Evolutionary conservation across 1,140 invertebrate genomes (phyloP), one percentile per base, ranked within the genome.

Genomic region (Tyrophagus putrescentiae): DNA sequence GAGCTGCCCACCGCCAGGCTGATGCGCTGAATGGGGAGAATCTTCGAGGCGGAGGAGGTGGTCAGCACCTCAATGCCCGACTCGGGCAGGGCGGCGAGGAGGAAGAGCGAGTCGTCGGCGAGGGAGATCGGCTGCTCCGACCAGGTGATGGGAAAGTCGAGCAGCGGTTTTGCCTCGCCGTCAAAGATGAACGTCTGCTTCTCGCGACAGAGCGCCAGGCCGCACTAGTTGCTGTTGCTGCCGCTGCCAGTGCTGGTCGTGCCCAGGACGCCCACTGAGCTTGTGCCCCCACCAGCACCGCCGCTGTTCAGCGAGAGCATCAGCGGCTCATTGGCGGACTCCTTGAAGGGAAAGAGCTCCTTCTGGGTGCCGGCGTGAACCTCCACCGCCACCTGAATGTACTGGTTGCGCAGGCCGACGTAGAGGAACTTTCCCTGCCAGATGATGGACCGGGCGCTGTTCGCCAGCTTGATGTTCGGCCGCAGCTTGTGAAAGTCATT

Each of bases 261-360:
- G 7, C 45, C 45, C n/a, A n/a, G n/a, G n/a, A n/a, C n/a, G n/a
- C n/a, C n/a, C n/a, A n/a, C n/a, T 21, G 45, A 48, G 7, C 45
- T 29, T 13, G 31, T 21, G 11, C 23, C 21, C 7, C 45, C 18
- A 48, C 7, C 45, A 7, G 7, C 9, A 18, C 45, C 18, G 21
- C 77, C 78, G 64, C 84, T 80, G 7, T 80, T 79, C 62, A 90
- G 73, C 71, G 81, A 81, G 1, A 82, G 79, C 61, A 92, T 80
- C 60, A 81, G 80, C 6, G 92, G 90, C 69, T 97, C 90, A 27
- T 81, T 76, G 44, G 83, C 83, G n/a, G n/a, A n/a, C n/a, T n/a
- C n/a, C n/a, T n/a, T n/a, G 70, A 85, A 85, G 1, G 85, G 82
- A 73, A 93, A 93, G 21, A 95, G 74, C 68, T 89, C 85, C 68